Base-by-base conservation (phyloP, 2,113 vertebrate species). In the Upupa epops region DNA sequence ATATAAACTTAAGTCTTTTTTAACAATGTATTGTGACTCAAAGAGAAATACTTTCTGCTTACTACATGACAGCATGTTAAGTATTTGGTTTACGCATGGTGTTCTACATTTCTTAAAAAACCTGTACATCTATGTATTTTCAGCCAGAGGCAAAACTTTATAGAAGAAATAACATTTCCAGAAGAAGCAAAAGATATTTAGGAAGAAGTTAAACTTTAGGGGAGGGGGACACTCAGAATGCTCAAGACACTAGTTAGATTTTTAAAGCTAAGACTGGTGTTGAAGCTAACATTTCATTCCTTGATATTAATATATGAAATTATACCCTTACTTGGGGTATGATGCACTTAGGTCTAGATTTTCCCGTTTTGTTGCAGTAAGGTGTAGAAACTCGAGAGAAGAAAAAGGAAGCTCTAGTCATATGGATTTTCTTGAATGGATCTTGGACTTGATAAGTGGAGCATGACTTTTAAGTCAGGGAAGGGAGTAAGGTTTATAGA, bases 391-490 rank as follows among this genome's bases (percentile, higher is more conserved):
- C 13, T 78, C 1, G 4, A 83, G 58, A 71, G 36, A 84, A 84
- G 31, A 16, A 65, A 86, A 66, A 59, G 19, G 32, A 74, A 83
- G 56, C 17, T 4, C 1, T 48, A 17, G 48, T 74, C 48, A 24
- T 31, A 1, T n/a, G 73, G 9, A 4, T 52, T 82, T 93, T 61
- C 60, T 69, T 90, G 11, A 65, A 37, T 6, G 48, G 15, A 26
- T 31, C 34, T 64, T 59, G 19, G n/a, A 45, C 45, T 78, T 0
- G 1, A 9, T 18, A 19, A 8, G 7, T 2, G 2, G n/a, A 24
- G 3, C 15, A 37, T 8, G 3, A 18, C 26, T 42, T 80, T 72
- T 71, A 52, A 21, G n/a, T 80, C 25, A 63, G 92, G 79, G 52
- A 71, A 71, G 34, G 28, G 19, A 77, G 12, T 3, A 60, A 54